Evolutionary conservation across 2,888 invertebrate genomes (phyloP), one percentile per base, ranked within the genome.

Genomic region (Heliconius erato): DNA sequence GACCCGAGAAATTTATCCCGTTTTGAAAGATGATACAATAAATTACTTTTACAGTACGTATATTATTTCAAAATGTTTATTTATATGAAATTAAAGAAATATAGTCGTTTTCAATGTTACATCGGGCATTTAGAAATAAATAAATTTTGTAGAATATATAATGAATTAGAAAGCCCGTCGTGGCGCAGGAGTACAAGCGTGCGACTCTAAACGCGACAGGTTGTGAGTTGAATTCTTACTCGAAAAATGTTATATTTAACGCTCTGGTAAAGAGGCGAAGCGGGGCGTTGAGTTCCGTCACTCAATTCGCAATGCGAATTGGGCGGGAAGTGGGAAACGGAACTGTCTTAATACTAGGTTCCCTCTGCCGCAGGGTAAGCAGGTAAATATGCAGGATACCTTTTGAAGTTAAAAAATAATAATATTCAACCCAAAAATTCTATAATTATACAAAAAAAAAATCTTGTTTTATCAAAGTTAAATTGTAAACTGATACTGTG

Each of bases 11-110:
- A 67, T 26, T 28, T 28, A 28, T 67, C 14, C 2, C 28, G 14
- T 67, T 23, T 67, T 67, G 26, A 67, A 67, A 67, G 26, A 28
- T 16, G n/a, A 40, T 71, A 44, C 44, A 44, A 26, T 72, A 72
- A 44, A 44, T 44, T n/a, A 23, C 16, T 72, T 3, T 16, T 44
- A n/a, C 0, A n/a, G 2, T 72, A 6, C 5, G 54, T 54, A 14
- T 72, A 72, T 7, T 16, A 40, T 44, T 72, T 72, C 72, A 14
- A n/a, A 72, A 28, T 26, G 12, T 67, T 72, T 72, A 26, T 72
- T 19, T 40, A n/a, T 72, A 40, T 72, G n/a, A 44, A 72, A 44
- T 72, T 26, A 23, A 0, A 63, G 7, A 63, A 63, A n/a, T n/a
- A n/a, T 63, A 0, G 3, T 63, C 40, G 40, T 40, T 11, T 11